Conservation (phyloP, 2,797 vertebrate species). For the Parotocinclus haroldoi region DNA sequence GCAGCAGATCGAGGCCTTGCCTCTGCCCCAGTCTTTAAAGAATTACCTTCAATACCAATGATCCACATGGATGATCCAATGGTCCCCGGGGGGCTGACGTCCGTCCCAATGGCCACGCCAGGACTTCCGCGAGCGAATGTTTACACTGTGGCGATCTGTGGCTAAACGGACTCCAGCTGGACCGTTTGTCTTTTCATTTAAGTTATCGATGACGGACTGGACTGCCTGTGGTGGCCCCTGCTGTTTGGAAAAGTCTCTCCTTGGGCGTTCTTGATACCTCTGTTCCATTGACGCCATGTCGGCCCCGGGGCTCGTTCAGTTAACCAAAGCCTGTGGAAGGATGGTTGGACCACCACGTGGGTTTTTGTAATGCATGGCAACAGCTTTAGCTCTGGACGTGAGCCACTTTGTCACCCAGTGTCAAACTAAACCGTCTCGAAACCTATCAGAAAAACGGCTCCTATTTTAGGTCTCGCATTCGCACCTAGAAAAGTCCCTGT, state of each 20-base stretch:
- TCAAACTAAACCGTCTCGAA: too few relatives aligned
- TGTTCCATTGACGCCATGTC: background rate
- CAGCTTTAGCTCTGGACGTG: too few relatives aligned
- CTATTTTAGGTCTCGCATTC: too few relatives aligned
- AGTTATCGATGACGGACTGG: slow-evolving; percentile 60
- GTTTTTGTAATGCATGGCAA: too few relatives aligned
- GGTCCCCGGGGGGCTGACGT: slow-evolving; percentile 24
- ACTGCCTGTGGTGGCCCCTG: slow-evolving; percentile 15
- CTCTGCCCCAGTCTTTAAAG: slow-evolving; percentile 94
- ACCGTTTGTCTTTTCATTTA: slow-evolving; percentile 47
- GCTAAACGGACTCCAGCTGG: slow-evolving; percentile 32
- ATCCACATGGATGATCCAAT: slow-evolving; percentile 17
- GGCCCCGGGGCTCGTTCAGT: background rate
- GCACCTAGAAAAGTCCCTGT: too few relatives aligned
- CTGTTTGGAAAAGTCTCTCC: slow-evolving; percentile 2
- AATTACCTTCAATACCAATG: slow-evolving; percentile 99
- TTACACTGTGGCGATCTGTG: slow-evolving; percentile 48
- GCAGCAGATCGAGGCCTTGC: slow-evolving; percentile 86
- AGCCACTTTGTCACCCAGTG: too few relatives aligned
- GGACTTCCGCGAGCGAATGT: slow-evolving; percentile 39
- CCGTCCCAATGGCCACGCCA: slow-evolving; percentile 5
- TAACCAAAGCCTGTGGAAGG: background rate
- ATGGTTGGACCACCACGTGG: too few relatives aligned
- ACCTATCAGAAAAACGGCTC: too few relatives aligned
- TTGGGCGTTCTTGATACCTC: background rate